Evolutionary conservation across 64 coral and sea anemone genomes (phyloP).

Genomic region (Astreopora myriophthalma): DNA sequence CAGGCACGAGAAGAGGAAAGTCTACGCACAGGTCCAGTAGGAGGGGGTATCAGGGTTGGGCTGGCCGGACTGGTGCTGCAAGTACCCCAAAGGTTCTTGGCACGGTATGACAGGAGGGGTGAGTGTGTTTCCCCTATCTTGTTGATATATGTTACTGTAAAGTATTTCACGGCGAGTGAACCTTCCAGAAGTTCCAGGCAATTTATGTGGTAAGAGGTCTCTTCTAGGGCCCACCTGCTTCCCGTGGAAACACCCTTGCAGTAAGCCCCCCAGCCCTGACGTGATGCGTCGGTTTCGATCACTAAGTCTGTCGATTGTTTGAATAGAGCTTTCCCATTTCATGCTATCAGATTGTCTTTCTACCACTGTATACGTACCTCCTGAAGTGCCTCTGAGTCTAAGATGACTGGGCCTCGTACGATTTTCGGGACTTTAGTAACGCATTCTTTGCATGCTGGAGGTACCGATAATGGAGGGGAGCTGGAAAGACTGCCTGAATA

Average conservation of each 20-base stretch:
- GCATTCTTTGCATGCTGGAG: not conserved
- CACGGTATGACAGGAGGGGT: not conserved
- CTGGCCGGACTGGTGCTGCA: too few species aligned
- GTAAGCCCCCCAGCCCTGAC: constrained; percentile 51
- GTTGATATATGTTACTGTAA: not conserved
- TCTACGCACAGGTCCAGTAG: not conserved
- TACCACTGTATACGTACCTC: constrained; percentile 36
- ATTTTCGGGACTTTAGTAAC: not conserved
- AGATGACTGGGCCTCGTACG: not conserved
- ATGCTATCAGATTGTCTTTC: not conserved
- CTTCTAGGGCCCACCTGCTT: constrained; percentile 8
- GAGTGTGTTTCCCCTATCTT: not conserved
- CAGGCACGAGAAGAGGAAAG: not conserved
- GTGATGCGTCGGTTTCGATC: constrained; percentile 62
- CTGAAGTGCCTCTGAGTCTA: not conserved
- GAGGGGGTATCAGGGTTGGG: constrained; percentile 39
- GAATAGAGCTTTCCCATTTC: not conserved
- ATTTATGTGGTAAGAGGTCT: constrained; percentile 36
- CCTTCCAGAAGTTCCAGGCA: constrained; percentile 2
- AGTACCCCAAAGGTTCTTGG: not conserved
- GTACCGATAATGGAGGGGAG: not conserved
- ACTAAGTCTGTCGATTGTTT: constrained; percentile 3
- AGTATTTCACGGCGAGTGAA: not conserved
- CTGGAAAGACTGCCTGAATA: constrained; percentile 13
- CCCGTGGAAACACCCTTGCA: constrained; percentile 53